A percentile compares a stretch with the other conserved stretches of the same genome.
These are phyloP conservation scores for Leucopsar rothschildi DNA, from an alignment of 2,113 vertebrate species.

Conservation along the genomic window DNA sequence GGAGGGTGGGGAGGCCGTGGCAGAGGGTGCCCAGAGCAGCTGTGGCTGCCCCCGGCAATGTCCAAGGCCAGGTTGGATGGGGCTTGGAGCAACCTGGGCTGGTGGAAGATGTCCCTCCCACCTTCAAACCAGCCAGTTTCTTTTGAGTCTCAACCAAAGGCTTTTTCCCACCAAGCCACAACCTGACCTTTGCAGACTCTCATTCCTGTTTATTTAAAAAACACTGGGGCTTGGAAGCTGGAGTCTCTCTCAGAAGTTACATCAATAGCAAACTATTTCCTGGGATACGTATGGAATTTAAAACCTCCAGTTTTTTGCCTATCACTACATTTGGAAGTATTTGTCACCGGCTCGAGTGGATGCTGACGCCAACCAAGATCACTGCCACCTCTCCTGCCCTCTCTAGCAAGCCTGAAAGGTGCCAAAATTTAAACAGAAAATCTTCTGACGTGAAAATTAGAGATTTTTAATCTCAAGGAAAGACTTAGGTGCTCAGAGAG, in stretches of 20 bases:
- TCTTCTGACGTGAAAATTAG: fast-evolving
- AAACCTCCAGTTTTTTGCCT: neutral
- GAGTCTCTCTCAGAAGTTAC: conserved; percentile 23
- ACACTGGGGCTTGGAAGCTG: conserved; percentile 5
- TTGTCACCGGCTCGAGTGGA: neutral
- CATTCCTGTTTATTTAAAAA: conserved; percentile 48
- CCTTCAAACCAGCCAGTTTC: neutral
- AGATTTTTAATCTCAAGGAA: neutral
- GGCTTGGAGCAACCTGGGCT: fast-evolving
- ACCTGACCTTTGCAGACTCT: conserved; percentile 10
- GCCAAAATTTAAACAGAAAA: neutral
- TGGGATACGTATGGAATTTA: conserved; percentile 44
- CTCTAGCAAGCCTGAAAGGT: neutral
- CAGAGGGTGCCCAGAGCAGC: neutral
- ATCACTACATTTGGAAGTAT: neutral
- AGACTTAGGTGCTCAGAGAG: neutral
- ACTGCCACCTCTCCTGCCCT: neutral
- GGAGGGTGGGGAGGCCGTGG: fast-evolving
- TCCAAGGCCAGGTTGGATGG: fast-evolving
- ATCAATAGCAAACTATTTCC: conserved; percentile 49
- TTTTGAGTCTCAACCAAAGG: neutral
- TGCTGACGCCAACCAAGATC: neutral
- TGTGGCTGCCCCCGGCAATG: neutral
- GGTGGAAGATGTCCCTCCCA: neutral
- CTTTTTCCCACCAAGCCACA: conserved; percentile 46